These are phyloP conservation scores for Crotophaga sulcirostris DNA, from an alignment of 2,113 vertebrate genomes.

Conservation along the genomic window DNA sequence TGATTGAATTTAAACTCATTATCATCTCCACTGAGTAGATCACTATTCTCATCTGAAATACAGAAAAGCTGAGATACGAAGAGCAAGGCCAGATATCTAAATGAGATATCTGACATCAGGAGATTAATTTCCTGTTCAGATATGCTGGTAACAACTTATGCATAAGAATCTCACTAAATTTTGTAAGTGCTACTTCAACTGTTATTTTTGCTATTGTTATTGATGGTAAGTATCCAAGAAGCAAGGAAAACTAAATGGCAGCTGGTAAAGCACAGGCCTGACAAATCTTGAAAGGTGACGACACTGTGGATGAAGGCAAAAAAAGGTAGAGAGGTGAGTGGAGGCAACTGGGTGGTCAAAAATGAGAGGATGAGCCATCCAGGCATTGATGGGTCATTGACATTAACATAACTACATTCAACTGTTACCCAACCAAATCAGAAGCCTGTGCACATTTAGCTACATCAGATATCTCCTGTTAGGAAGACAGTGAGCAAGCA, in stretches of 20 bases:
- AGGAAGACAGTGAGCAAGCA: not conserved
- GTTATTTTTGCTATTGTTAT: not conserved
- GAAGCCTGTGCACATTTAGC: not conserved
- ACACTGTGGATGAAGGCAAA: not conserved
- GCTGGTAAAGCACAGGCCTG: not conserved
- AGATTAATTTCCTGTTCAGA: not conserved
- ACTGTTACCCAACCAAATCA: not conserved
- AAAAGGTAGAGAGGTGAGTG: not conserved
- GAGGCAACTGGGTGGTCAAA: not conserved
- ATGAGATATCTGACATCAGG: not conserved
- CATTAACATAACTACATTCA: not conserved
- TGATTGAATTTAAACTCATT: not conserved
- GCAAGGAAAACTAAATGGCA: not conserved
- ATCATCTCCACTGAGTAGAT: not conserved
- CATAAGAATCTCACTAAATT: not conserved
- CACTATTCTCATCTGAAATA: not conserved
- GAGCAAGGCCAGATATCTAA: not conserved
- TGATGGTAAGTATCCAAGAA: not conserved
- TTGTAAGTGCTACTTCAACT: not conserved
- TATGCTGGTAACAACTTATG: not conserved
- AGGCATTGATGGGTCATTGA: not conserved
- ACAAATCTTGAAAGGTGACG: not conserved
- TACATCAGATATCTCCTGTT: not conserved
- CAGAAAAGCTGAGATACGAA: not conserved
- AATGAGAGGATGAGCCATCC: not conserved